Conservation (phyloP, 2,113 vertebrate species). For the Pachypanchax playfairii region DNA sequence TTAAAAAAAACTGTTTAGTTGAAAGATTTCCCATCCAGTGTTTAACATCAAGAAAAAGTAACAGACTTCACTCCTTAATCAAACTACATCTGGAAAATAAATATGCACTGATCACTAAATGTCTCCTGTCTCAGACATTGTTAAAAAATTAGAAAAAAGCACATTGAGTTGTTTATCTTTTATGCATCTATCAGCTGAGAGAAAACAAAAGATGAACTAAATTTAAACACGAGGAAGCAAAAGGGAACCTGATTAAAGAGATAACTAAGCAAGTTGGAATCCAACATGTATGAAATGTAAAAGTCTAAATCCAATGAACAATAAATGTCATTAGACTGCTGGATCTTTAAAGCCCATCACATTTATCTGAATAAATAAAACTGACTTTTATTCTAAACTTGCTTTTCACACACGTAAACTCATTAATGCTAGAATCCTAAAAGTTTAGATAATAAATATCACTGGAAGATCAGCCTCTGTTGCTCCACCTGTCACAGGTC, state of each 20-base stretch:
- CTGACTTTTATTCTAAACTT: not conserved
- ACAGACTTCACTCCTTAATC: not conserved
- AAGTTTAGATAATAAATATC: not conserved
- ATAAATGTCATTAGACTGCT: not conserved
- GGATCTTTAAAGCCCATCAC: not conserved
- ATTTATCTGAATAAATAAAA: not conserved
- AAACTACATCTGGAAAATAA: slow-evolving; percentile 10
- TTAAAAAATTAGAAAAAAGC: too few relatives aligned
- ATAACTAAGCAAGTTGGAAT: too few relatives aligned
- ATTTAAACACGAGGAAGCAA: too few relatives aligned
- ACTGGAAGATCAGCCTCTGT: too few relatives aligned
- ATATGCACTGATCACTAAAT: slow-evolving; percentile 9
- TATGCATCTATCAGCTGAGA: not conserved
- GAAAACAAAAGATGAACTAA: too few relatives aligned
- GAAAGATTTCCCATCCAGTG: too few relatives aligned
- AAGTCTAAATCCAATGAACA: not conserved
- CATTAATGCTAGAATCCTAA: not conserved
- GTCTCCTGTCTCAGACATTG: not conserved
- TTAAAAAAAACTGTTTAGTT: too few relatives aligned
- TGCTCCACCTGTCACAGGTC: too few relatives aligned
- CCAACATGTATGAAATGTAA: not conserved
- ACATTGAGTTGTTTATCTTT: too few relatives aligned
- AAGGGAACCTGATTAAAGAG: not conserved
- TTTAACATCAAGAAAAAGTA: too few relatives aligned
- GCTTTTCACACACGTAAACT: not conserved